These are phyloP conservation scores for Pachyramphus minor DNA, from an alignment of 2,113 vertebrate species.

Conservation along the genomic window DNA sequence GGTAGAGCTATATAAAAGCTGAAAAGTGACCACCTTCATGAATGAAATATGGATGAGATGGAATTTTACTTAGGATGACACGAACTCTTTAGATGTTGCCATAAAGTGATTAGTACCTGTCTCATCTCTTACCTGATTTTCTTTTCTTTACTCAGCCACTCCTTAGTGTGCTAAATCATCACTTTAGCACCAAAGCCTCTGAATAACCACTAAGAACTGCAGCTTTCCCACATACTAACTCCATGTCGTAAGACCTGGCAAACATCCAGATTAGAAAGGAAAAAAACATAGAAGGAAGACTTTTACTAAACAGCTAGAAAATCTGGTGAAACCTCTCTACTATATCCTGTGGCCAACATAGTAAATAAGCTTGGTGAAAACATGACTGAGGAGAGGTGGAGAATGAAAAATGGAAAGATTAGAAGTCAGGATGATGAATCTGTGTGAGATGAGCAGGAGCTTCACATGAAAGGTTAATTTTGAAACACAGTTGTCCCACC, in stretches of 20 bases:
- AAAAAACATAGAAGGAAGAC: background rate
- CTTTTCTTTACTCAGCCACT: slow-evolving; percentile 22
- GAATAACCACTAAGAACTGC: background rate
- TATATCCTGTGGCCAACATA: background rate
- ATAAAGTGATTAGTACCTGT: background rate
- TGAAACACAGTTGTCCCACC: background rate
- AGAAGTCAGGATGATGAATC: background rate
- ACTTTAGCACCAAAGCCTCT: background rate
- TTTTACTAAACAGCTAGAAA: background rate
- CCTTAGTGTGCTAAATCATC: slow-evolving; percentile 30
- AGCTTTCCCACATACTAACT: background rate
- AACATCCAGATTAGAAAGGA: background rate
- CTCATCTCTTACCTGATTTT: background rate
- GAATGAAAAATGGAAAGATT: background rate
- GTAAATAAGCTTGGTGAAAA: background rate
- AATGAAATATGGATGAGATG: background rate
- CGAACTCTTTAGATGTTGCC: background rate
- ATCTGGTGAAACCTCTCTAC: background rate
- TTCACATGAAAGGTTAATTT: background rate
- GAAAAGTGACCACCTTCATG: background rate
- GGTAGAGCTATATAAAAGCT: background rate
- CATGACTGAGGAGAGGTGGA: background rate
- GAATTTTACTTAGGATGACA: background rate
- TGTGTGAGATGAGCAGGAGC: background rate
- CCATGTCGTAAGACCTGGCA: background rate